A percentile compares a stretch with the other conserved stretches of the same genome.
Conservation (phyloP, 2,888 invertebrate genomes). For the Melieria picta region DNA sequence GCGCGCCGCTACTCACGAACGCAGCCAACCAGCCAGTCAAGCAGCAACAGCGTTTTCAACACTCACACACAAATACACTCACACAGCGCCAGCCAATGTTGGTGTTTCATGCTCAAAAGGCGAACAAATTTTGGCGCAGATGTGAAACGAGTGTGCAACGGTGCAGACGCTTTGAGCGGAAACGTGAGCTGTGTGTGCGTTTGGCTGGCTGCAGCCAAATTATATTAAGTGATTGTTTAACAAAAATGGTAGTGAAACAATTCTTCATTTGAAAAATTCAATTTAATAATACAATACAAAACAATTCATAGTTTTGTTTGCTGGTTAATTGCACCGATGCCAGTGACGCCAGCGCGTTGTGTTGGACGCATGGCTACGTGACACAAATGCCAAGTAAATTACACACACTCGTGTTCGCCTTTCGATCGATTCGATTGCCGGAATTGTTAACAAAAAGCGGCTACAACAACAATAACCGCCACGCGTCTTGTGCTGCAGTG, state of each 20-base stretch:
- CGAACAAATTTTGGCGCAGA: slow-evolving; percentile 48
- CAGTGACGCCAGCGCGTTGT: too few relatives aligned
- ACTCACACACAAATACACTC: too few relatives aligned
- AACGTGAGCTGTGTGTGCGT: not conserved
- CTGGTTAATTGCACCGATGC: too few relatives aligned
- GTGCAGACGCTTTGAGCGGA: slow-evolving; percentile 48
- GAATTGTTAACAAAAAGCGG: not conserved
- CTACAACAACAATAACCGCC: not conserved
- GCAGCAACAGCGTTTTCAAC: not conserved
- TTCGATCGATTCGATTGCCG: too few relatives aligned
- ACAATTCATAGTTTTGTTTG: too few relatives aligned
- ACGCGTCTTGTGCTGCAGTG: not conserved
- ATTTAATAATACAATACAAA: too few relatives aligned
- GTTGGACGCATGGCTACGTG: not conserved
- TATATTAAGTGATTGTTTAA: too few relatives aligned
- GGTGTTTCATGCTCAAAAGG: not conserved
- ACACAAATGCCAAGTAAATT: too few relatives aligned
- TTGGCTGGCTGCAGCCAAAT: not conserved
- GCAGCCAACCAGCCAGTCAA: slow-evolving; percentile 2
- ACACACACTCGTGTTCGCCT: too few relatives aligned
- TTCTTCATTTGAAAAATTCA: too few relatives aligned
- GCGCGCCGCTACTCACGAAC: slow-evolving; percentile 16
- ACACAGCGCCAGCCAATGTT: not conserved
- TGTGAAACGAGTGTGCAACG: slow-evolving; percentile 56
- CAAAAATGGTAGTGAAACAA: too few relatives aligned